Evolutionary conservation across 2,888 invertebrate species (phyloP).

Genomic region (Sericinus montela): DNA sequence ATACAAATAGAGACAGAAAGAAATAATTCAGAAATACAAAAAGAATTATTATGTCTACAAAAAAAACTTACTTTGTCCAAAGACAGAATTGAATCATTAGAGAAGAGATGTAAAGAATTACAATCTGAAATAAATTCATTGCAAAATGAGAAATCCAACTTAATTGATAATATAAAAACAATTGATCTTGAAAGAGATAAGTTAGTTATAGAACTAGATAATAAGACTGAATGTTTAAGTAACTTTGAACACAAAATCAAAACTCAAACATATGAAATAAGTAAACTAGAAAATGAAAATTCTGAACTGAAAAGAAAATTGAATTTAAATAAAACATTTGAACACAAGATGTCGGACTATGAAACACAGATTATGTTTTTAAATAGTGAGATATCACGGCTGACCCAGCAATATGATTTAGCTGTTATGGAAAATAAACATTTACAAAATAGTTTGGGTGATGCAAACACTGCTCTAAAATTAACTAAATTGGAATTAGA

Average conservation of each 20-base stretch:
- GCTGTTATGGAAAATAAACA: constrained; percentile 84
- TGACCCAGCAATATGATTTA: constrained; percentile 78
- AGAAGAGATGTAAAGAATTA: constrained; percentile 78
- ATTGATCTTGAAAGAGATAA: constrained; percentile 86
- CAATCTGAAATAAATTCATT: constrained; percentile 80
- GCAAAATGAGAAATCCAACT: constrained; percentile 81
- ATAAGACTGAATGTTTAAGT: constrained; percentile 84
- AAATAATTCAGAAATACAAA: constrained; percentile 83
- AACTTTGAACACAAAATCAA: constrained; percentile 82
- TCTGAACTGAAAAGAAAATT: constrained; percentile 78
- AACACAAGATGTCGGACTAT: constrained; percentile 69
- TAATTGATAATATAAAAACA: constrained; percentile 81
- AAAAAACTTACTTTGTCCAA: constrained; percentile 81
- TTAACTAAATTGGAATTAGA: constrained; percentile 83
- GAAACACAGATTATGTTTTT: constrained; percentile 77
- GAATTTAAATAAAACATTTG: constrained; percentile 59
- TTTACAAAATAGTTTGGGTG: constrained; percentile 85
- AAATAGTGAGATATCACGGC: constrained; percentile 79
- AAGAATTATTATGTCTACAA: constrained; percentile 81
- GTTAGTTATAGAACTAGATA: constrained; percentile 82
- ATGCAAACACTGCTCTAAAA: constrained; percentile 81
- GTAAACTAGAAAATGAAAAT: constrained; percentile 74
- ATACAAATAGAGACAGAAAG: constrained; percentile 88
- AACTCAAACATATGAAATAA: constrained; percentile 76
- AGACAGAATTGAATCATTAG: constrained; percentile 76